These are phyloP conservation scores for Capromys pilorides DNA, from an alignment of 2,797 vertebrate genomes.

Conservation along the genomic window DNA sequence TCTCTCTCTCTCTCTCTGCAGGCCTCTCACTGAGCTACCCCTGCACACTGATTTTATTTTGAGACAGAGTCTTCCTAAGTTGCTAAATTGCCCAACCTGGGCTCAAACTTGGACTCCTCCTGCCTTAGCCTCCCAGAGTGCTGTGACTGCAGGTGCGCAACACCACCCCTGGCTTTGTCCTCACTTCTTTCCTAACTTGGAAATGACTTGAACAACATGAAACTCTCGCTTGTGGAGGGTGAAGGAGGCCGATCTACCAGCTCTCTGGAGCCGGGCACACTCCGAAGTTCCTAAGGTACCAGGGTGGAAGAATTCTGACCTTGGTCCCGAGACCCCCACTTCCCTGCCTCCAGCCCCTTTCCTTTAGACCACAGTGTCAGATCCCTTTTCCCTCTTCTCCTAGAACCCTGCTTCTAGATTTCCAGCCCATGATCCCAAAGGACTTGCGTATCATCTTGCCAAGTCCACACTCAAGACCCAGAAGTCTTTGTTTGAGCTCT, in stretches of 20 bases:
- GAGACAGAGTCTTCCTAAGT: background rate
- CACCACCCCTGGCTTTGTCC: background rate
- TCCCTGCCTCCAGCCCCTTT: background rate
- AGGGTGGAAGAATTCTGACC: background rate
- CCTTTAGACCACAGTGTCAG: background rate
- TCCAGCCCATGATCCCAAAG: background rate
- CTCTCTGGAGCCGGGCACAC: background rate
- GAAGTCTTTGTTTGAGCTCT: background rate
- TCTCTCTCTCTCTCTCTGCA: too few species aligned
- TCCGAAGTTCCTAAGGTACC: background rate
- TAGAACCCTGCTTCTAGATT: background rate
- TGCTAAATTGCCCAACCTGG: background rate
- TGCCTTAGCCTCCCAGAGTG: background rate
- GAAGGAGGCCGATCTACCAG: background rate
- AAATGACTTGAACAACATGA: background rate
- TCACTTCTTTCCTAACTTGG: background rate
- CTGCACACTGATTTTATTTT: background rate
- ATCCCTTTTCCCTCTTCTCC: background rate
- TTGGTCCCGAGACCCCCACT: background rate
- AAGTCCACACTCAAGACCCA: background rate
- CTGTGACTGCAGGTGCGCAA: background rate
- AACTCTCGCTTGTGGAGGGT: background rate
- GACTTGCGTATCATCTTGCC: background rate
- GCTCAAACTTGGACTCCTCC: background rate
- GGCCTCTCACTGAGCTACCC: background rate